Base-by-base conservation (phyloP, 2,113 vertebrate genomes). In the Falcunculus frontatus region DNA sequence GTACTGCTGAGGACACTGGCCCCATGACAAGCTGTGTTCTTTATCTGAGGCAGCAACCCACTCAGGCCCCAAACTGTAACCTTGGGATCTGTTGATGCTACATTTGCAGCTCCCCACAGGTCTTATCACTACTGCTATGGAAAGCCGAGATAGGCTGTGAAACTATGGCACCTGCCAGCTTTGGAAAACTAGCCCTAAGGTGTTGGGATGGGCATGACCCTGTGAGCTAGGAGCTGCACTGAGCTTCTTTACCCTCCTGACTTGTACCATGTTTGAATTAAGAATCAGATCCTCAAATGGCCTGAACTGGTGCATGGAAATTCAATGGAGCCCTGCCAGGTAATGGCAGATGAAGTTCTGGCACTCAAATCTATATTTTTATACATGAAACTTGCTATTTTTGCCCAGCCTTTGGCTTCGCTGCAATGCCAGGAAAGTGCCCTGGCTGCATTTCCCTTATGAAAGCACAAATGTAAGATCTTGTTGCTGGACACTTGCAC, bases 311-410 rank as follows among this genome's bases (percentile, higher is more conserved):
- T 70, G 62, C 56, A 55, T 41, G 52, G 76, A 93, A 92, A 80
- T 78, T 74, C 6, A 3, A 12, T 86, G 92, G 72, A 90, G 49
- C 30, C 22, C 7, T 94, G 88, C 86, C 88, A 94, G 57, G 23
- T 47, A 65, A 59, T 4, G 4, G 76, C 64, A 95, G 60, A 84
- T 94, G 73, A 87, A 90, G 41, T 60, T 74, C 85, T 92, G 92
- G 76, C 57, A 55, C 17, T 32, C 22, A 7, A 88, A 89, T 46
- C 47, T 79, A 35, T 53, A 84, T 56, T 93, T 94, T 56, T 63
- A 62, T 57, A 42, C 41, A 22, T 57, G 82, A 84, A 84, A 69
- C 49, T 62, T 81, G 53, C 44, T 93, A 37, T 42, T 90, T 95
- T 81, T 92, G 39, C 65, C 35, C 0, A 0, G 53, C n/a, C 73